phyloP scores from a whole-genome alignment of 2,888 invertebrate genomes.

The Bembecia ichneumoniformis region DNA sequence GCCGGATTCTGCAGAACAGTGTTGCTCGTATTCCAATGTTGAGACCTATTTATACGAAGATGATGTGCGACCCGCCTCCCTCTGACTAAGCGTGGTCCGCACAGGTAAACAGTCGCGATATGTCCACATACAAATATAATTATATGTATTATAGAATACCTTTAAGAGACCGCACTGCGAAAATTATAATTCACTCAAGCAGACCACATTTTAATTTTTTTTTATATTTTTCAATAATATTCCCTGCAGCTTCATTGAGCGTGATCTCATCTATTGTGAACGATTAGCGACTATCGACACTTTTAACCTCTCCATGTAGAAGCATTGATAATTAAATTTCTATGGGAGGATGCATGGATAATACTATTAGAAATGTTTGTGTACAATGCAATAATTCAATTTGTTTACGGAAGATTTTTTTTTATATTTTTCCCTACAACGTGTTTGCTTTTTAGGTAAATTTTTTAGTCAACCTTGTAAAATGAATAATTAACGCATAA shows the following conservation, averaged over 20 bases:
- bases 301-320: neutral
- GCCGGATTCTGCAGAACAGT: slow-evolving; percentile 26
- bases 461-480: too few relatives aligned
- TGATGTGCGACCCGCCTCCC: slow-evolving; percentile 8
- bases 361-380: neutral
- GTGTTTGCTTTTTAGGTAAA: too few relatives aligned
- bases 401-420: too few relatives aligned
- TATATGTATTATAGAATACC: neutral
- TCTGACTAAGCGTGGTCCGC: slow-evolving; percentile 24
- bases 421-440: too few relatives aligned
- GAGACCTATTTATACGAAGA: slow-evolving; percentile 38
- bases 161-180: neutral
- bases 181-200: neutral
- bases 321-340: slow-evolving; percentile 1
- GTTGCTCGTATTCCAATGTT: slow-evolving; percentile 15
- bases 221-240: neutral
- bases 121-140: neutral
- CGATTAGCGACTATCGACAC: neutral
- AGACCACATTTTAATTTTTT: neutral
- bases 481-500: too few relatives aligned
- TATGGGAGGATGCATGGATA: slow-evolving; percentile 3
- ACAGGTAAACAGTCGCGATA: slow-evolving; percentile 37
- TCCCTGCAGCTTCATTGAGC: neutral
- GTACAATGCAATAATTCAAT: too few relatives aligned
- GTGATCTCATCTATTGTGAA: neutral